These are phyloP conservation scores for Tachuris rubrigastra DNA, from an alignment of 2,113 vertebrate species.

Conservation along the genomic window DNA sequence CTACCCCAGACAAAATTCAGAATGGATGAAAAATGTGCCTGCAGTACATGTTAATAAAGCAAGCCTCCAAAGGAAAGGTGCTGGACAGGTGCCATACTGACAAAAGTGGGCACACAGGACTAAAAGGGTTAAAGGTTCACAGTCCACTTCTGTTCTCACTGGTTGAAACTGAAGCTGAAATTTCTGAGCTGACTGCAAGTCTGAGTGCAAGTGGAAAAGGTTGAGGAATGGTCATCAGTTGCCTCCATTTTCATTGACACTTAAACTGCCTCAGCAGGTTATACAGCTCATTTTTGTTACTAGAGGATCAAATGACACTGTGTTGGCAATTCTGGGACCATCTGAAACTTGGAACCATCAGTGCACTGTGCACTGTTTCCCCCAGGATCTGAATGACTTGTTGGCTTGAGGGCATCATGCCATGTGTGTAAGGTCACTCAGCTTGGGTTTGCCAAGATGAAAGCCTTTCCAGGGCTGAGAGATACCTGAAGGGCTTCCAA, in stretches of 20 bases:
- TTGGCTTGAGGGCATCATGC: background rate
- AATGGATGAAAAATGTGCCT: background rate
- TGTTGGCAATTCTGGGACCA: background rate
- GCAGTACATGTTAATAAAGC: background rate
- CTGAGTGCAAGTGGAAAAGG: background rate
- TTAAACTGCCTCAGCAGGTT: background rate
- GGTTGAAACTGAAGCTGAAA: background rate
- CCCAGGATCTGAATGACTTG: background rate
- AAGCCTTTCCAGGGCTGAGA: background rate
- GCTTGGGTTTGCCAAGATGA: background rate
- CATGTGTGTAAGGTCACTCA: no score
- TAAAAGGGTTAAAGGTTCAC: background rate
- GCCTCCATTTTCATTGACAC: background rate
- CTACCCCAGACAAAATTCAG: background rate
- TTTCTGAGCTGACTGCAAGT: background rate
- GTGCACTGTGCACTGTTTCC: background rate
- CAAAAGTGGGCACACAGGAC: background rate
- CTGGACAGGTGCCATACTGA: background rate
- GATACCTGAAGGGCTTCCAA: background rate
- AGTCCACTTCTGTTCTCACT: background rate
- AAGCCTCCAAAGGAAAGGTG: background rate
- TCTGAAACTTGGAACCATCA: background rate
- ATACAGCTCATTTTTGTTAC: background rate
- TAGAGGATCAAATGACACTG: background rate
- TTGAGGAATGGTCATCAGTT: background rate